Conservation (phyloP, 1,140 invertebrate species). For the Acromyrmex charruanus region DNA sequence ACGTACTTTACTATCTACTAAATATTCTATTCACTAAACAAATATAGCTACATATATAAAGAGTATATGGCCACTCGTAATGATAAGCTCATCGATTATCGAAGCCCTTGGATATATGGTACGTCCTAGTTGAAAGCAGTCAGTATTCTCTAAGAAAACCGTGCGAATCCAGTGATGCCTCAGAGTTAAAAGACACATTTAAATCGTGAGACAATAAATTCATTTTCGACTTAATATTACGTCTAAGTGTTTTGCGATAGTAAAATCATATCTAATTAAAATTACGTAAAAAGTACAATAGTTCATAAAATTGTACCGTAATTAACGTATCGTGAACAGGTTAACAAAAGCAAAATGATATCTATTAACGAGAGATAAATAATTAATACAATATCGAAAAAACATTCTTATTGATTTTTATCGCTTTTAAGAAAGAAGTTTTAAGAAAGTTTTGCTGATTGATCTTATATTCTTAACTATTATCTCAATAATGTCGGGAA, state of each 20-base stretch:
- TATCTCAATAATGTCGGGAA: background rate
- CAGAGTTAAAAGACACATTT: background rate
- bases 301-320: conserved; percentile 2
- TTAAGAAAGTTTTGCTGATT: background rate
- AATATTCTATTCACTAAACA: background rate
- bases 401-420: background rate
- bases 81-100: conserved; percentile 80
- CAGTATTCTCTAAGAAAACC: conserved; percentile 41
- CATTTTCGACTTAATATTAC: background rate
- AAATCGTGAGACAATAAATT: background rate
- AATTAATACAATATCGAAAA: background rate
- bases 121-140: conserved; percentile 48
- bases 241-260: background rate
- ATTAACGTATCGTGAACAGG: background rate
- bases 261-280: conserved; percentile 28
- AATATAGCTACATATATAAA: background rate
- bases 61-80: conserved; percentile 2
- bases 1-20: background rate
- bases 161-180: background rate
- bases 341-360: background rate
- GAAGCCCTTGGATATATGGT: conserved; percentile 73
- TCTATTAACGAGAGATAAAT: background rate
- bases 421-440: background rate
- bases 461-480: background rate
- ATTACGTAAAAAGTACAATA: conserved; percentile 22